phyloP scores from a whole-genome alignment of 2,113 vertebrate species.

The Leucopsar rothschildi region DNA sequence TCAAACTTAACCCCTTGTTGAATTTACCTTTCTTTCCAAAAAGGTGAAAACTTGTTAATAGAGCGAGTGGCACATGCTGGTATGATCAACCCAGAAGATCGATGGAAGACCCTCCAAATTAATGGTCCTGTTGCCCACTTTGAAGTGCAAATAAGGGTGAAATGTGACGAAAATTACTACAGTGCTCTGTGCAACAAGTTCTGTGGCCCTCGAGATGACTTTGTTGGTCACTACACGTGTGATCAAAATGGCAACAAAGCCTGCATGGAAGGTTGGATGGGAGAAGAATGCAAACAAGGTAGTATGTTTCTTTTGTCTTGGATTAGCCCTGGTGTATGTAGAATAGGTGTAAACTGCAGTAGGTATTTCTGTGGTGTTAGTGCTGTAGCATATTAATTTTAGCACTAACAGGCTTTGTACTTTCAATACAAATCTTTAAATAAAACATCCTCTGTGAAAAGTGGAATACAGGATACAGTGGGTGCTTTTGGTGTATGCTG shows the following conservation, averaged over 20 bases:
- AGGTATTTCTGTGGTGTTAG: background rate
- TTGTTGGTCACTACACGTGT: constrained; percentile 90
- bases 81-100: constrained; percentile 90
- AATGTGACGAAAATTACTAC: constrained; percentile 91
- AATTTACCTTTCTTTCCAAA: background rate
- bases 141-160: constrained; percentile 85
- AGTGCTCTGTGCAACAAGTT: constrained; percentile 91
- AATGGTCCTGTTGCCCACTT: constrained; percentile 79
- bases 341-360: background rate
- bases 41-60: constrained; percentile 85
- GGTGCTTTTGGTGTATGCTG: background rate
- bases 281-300: constrained; percentile 87
- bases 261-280: constrained; percentile 95
- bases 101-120: constrained; percentile 79
- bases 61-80: constrained; percentile 85
- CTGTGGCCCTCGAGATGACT: constrained; percentile 89
- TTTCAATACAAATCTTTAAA: background rate
- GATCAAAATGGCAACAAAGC: constrained; percentile 88
- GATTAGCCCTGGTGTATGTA: background rate
- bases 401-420: background rate
- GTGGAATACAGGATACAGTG: background rate
- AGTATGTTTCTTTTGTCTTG: background rate
- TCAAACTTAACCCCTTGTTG: background rate
- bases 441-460: background rate
- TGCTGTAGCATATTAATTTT: background rate